phyloP scores from a whole-genome alignment of 53 echinoderm and acorn worm genomes.

The Patiria pectinifera region DNA sequence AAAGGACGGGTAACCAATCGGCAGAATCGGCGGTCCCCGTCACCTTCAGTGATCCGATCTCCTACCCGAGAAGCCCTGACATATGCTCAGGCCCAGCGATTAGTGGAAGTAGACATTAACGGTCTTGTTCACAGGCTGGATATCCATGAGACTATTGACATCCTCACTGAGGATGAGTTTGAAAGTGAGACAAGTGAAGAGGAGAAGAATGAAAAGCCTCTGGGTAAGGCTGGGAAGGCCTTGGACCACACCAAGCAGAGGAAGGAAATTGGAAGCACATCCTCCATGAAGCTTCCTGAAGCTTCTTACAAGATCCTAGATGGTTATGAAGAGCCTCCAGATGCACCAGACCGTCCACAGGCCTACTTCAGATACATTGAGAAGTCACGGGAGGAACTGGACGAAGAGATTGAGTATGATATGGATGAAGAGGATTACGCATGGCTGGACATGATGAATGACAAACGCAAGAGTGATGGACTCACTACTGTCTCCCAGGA shows the following conservation, averaged over 20 bases:
- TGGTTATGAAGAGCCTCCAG: slow-evolving; percentile 91
- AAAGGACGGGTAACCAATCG: slow-evolving; percentile 77
- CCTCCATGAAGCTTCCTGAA: slow-evolving; percentile 92
- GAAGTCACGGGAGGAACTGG: slow-evolving; percentile 94
- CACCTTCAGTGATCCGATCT: slow-evolving; percentile 81
- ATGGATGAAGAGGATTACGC: slow-evolving; percentile 99
- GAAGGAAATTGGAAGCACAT: slow-evolving; percentile 78
- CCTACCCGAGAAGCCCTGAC: slow-evolving; percentile 91
- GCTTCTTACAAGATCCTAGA: slow-evolving; percentile 88
- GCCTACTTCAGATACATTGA: slow-evolving; percentile 95
- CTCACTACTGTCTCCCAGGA: slow-evolving; percentile 80
- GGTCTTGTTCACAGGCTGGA: slow-evolving; percentile 91
- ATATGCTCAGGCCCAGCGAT: slow-evolving; percentile 96
- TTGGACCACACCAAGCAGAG: slow-evolving; percentile 77
- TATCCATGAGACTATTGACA: slow-evolving; percentile 96
- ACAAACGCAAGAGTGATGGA: slow-evolving; percentile 76
- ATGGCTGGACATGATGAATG: slow-evolving; percentile 95
- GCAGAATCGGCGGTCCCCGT: slow-evolving; percentile 74
- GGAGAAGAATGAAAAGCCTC: slow-evolving; percentile 86
- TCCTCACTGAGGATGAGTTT: slow-evolving; percentile 93
- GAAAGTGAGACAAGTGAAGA: slow-evolving; percentile 92
- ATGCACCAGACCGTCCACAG: slow-evolving; percentile 80
- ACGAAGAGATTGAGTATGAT: slow-evolving; percentile 98
- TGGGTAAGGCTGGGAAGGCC: slow-evolving; percentile 80
- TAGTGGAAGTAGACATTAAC: slow-evolving; percentile 97